phyloP scores from a whole-genome alignment of 2,888 invertebrate species.

The Lamproptera curius region DNA sequence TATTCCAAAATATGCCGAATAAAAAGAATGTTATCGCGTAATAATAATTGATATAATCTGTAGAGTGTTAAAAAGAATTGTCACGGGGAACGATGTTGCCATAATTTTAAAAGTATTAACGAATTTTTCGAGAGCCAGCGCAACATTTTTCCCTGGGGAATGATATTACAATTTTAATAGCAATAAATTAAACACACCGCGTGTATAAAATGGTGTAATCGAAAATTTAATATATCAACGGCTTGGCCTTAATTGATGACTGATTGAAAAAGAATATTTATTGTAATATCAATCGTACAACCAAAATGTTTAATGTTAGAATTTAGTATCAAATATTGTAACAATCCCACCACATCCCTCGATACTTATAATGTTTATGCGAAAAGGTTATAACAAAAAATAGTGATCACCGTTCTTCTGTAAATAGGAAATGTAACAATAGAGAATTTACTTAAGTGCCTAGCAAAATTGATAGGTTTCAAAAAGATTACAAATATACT shows the following conservation, averaged over 20 bases:
- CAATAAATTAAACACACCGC: constrained; percentile 10
- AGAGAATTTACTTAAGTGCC: not conserved
- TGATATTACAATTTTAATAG: constrained; percentile 9
- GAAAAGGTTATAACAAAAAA: no score
- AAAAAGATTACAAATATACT: no score
- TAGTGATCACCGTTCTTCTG: no score
- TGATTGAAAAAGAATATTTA: constrained; percentile 9
- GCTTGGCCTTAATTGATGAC: constrained; percentile 20
- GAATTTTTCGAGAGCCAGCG: not conserved
- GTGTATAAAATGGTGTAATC: constrained; percentile 7
- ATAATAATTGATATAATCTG: constrained; percentile 10
- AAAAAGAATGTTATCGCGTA: constrained; percentile 11
- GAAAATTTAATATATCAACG: constrained; percentile 17
- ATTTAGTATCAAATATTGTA: constrained; percentile 7
- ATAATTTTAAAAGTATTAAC: constrained; percentile 3
- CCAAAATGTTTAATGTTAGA: constrained; percentile 9
- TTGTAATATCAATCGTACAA: constrained; percentile 7
- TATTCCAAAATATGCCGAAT: constrained; percentile 12
- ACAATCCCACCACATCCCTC: constrained; percentile 14
- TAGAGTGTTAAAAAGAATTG: constrained; percentile 1
- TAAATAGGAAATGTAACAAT: not conserved
- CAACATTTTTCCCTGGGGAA: constrained; percentile 8
- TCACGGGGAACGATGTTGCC: constrained; percentile 7
- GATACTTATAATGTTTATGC: no score
- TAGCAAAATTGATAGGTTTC: no score